A percentile compares a stretch with the other conserved stretches of the same genome.
phyloP scores from a whole-genome alignment of 1,140 invertebrate genomes.

The Oedothorax gibbosus region DNA sequence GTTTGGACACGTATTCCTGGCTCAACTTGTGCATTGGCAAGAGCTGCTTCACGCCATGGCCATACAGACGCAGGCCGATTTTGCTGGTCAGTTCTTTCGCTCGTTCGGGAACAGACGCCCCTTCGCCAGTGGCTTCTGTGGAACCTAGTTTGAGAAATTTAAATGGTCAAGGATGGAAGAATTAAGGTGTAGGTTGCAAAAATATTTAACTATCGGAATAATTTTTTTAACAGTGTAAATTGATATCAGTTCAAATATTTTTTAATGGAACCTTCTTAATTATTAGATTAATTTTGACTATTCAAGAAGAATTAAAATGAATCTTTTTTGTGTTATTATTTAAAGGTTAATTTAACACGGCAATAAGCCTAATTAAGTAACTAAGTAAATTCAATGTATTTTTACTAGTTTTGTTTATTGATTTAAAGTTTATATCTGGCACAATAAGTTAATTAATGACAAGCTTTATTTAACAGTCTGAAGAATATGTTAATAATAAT shows the following conservation, averaged over 20 bases:
- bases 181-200: not conserved
- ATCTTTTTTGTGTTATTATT: too few species aligned
- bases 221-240: not conserved
- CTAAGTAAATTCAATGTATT: too few species aligned
- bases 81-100: conserved; percentile 43
- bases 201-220: not conserved
- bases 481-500: too few species aligned
- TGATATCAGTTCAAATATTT: not conserved
- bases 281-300: too few species aligned
- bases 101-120: conserved; percentile 20
- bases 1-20: conserved; percentile 42
- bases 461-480: too few species aligned
- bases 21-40: conserved; percentile 28
- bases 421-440: too few species aligned
- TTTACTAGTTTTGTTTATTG: too few species aligned
- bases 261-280: too few species aligned
- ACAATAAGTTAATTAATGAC: too few species aligned
- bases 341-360: too few species aligned
- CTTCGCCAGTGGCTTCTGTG: conserved; percentile 2
- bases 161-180: not conserved
- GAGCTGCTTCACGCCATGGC: conserved; percentile 40
- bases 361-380: too few species aligned
- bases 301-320: too few species aligned
- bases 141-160: not conserved
- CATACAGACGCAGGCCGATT: conserved; percentile 46